These are phyloP conservation scores for Mionectes olivaceus DNA, from an alignment of 2,797 vertebrate genomes.

Conservation along the genomic window DNA sequence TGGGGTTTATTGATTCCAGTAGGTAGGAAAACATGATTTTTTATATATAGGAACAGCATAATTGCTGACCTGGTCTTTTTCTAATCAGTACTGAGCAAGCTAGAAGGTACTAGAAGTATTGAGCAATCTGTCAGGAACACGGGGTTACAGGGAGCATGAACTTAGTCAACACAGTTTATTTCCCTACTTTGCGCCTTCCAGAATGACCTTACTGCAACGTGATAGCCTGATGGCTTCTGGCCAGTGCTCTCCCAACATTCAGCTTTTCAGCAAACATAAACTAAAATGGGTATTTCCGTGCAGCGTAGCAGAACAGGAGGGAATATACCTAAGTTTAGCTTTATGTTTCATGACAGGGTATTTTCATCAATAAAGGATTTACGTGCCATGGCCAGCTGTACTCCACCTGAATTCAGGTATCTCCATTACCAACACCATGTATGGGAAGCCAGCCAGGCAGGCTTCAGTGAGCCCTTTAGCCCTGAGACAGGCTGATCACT, in stretches of 20 bases:
- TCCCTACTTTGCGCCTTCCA: not conserved
- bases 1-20: not conserved
- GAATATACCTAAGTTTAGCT: not conserved
- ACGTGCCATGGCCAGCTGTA: accelerated
- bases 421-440: not conserved
- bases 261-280: not conserved
- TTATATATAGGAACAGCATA: not conserved
- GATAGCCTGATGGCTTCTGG: not conserved
- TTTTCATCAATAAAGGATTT: not conserved
- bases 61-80: not conserved
- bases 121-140: not conserved
- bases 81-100: not conserved
- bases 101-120: not conserved
- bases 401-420: not conserved
- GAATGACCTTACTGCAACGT: not conserved
- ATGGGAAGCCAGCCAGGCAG: not conserved
- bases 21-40: not conserved
- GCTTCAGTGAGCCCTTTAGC: not conserved
- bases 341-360: not conserved
- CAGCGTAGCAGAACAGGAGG: not conserved
- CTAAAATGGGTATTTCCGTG: not conserved
- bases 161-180: not conserved
- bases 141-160: not conserved
- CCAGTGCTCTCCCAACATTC: not conserved
- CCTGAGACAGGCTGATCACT: not conserved